Conservation (phyloP, 2,113 vertebrate species). For the Neogale vison region DNA sequence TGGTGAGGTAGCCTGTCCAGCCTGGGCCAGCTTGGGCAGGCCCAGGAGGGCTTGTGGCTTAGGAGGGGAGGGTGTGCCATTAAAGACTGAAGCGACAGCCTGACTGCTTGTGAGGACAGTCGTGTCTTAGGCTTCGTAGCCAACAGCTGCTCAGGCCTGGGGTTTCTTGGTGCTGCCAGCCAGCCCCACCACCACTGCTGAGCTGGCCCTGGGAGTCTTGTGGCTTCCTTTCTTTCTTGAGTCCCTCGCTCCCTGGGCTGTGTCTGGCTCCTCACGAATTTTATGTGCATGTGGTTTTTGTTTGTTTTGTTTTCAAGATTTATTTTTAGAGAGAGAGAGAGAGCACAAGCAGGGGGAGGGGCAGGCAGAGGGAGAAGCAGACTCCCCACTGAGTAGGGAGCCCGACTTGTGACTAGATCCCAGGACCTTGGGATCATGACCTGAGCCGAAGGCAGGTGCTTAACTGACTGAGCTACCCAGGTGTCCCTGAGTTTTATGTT, state of each 20-base stretch:
- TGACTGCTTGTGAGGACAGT: background rate
- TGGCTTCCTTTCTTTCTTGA: background rate
- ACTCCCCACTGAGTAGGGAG: background rate
- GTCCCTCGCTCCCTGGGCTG: background rate
- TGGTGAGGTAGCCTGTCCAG: background rate
- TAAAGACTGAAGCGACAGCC: background rate
- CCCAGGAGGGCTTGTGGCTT: background rate
- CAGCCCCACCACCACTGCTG: background rate
- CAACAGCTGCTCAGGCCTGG: background rate
- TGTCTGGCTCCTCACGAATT: background rate
- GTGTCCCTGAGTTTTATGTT: background rate
- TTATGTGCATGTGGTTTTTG: background rate
- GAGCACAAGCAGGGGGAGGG: background rate
- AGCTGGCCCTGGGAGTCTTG: background rate
- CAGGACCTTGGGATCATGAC: background rate
- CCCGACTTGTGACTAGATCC: background rate
- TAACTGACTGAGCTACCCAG: background rate
- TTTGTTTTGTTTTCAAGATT: background rate
- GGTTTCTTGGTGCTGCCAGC: background rate
- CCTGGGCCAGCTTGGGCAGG: background rate
- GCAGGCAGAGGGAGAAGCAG: background rate
- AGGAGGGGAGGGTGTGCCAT: background rate
- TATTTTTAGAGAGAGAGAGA: background rate
- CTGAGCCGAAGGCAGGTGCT: background rate
- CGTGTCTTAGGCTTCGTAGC: fast-evolving